Evolutionary conservation across 2,888 invertebrate genomes (phyloP).

Genomic region (Perizoma affinitatum): DNA sequence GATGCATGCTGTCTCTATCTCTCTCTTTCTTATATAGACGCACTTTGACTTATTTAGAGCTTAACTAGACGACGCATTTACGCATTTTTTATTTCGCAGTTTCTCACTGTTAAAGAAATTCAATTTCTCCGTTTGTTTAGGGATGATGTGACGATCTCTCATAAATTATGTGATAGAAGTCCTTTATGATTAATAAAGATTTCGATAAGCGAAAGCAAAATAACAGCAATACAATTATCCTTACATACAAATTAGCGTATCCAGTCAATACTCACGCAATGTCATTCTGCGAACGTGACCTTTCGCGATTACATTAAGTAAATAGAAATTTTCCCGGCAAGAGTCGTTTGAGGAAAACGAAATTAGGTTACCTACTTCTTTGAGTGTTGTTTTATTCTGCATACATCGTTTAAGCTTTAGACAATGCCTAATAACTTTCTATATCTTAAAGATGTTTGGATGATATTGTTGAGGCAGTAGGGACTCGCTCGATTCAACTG

Average conservation of each 20-base stretch:
- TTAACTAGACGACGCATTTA: too few relatives aligned
- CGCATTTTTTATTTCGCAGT: too few relatives aligned
- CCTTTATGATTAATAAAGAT: background rate
- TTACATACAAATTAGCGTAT: constrained; percentile 3
- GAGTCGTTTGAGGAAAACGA: constrained; percentile 23
- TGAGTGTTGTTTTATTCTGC: constrained; percentile 10
- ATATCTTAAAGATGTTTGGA: too few relatives aligned
- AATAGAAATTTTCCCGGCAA: constrained; percentile 17
- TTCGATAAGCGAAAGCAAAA: background rate
- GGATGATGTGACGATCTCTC: too few relatives aligned
- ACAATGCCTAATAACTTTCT: background rate
- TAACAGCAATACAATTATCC: background rate
- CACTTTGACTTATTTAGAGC: too few relatives aligned
- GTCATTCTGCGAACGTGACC: constrained; percentile 18
- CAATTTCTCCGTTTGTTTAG: too few relatives aligned
- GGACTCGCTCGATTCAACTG: too few relatives aligned
- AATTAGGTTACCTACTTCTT: constrained; percentile 25
- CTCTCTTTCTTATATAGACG: too few relatives aligned
- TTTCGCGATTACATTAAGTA: constrained; percentile 14
- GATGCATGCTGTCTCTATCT: too few relatives aligned
- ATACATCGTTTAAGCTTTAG: background rate
- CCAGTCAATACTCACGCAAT: constrained; percentile 19
- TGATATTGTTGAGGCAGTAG: too few relatives aligned
- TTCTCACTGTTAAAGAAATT: too few relatives aligned
- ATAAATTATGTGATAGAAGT: background rate